Evolutionary conservation across 1,140 invertebrate species (phyloP).

Genomic region (Adelges cooleyi): DNA sequence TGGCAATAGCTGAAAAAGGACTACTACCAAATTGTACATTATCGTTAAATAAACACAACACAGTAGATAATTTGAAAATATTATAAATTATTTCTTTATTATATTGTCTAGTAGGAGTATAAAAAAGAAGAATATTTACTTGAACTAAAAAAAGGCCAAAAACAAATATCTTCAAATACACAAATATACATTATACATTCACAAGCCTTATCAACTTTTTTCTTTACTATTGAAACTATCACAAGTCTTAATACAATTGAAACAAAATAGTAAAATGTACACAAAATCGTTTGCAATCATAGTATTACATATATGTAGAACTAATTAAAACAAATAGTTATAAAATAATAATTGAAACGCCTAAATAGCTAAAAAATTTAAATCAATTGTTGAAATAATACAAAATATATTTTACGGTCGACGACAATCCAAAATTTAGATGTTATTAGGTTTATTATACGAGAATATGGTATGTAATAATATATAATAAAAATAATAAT

Average conservation of each 20-base stretch:
- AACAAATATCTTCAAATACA: conserved; percentile 8
- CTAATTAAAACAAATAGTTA: neutral
- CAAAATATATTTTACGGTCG: neutral
- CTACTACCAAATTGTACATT: neutral
- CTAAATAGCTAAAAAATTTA: neutral
- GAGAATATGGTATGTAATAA: conserved; percentile 3
- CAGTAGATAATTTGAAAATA: neutral
- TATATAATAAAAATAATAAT: neutral
- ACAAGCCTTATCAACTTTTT: conserved; percentile 23
- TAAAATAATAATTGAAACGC: neutral
- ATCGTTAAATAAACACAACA: neutral
- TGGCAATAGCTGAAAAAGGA: too few species aligned
- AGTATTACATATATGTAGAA: neutral
- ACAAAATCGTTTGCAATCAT: neutral
- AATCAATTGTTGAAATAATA: conserved; percentile 2
- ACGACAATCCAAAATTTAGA: neutral
- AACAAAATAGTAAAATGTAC: conserved; percentile 15
- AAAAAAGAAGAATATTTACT: conserved; percentile 21
- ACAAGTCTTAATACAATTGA: conserved; percentile 21
- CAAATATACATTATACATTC: conserved; percentile 21
- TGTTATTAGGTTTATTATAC: neutral
- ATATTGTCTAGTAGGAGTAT: conserved; percentile 26
- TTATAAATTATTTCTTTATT: conserved; percentile 22
- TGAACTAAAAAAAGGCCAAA: conserved; percentile 18
- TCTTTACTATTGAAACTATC: conserved; percentile 16